Evolutionary conservation across 2,113 vertebrate genomes (phyloP).

Genomic region (Paedocypris sp.): DNA sequence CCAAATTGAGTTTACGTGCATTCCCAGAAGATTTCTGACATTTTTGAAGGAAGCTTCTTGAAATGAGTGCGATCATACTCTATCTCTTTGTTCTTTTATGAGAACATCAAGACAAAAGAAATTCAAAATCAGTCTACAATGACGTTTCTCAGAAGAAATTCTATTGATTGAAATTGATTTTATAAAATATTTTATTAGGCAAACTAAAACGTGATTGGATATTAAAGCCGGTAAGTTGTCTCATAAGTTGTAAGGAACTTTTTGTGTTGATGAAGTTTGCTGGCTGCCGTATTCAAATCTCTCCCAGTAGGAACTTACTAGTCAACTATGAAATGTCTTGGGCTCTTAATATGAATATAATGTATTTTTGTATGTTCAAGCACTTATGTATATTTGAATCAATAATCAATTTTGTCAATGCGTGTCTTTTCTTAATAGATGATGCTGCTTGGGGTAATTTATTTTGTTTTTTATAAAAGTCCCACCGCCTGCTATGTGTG

Average conservation of each 20-base stretch:
- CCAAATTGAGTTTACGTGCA: not conserved
- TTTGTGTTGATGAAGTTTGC: not conserved
- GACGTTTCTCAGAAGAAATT: too few species aligned
- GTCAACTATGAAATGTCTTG: slow-evolving; percentile 18
- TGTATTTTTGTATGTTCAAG: slow-evolving; percentile 38
- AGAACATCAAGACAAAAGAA: too few species aligned
- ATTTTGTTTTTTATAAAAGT: slow-evolving; percentile 35
- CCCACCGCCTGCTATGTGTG: slow-evolving; percentile 13
- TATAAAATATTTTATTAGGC: too few species aligned
- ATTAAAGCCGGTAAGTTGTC: too few species aligned
- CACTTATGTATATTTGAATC: slow-evolving; percentile 24
- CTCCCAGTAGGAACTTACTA: not conserved
- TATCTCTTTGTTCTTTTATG: too few species aligned
- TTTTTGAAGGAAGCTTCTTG: too few species aligned
- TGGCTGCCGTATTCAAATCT: slow-evolving; percentile 8
- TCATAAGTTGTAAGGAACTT: too few species aligned
- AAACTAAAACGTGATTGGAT: too few species aligned
- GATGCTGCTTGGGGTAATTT: slow-evolving; percentile 37
- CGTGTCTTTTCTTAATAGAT: slow-evolving; percentile 28
- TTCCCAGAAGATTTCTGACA: not conserved
- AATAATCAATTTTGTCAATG: slow-evolving; percentile 23
- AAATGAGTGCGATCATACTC: too few species aligned
- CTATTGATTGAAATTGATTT: too few species aligned
- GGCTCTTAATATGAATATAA: slow-evolving; percentile 19
- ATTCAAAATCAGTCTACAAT: too few species aligned